A percentile compares a stretch with the other conserved stretches of the same genome.
Evolutionary conservation across 2,888 invertebrate genomes (phyloP).

Genomic region (Pandemis corylana): DNA sequence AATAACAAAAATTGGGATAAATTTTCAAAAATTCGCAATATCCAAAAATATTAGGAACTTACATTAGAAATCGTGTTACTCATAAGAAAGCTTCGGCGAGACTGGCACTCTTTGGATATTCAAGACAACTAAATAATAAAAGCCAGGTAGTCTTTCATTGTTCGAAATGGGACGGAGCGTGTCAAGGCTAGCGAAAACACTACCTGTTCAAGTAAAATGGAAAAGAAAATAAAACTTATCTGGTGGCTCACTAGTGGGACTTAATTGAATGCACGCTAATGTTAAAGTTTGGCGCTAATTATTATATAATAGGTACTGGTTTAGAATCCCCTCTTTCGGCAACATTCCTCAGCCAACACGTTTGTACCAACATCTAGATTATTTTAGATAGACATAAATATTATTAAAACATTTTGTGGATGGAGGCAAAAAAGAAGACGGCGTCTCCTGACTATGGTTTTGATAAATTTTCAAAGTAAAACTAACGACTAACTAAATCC

Average conservation of each 20-base stretch:
- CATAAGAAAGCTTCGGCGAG: background rate
- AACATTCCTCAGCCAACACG: too few relatives aligned
- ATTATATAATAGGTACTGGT: background rate
- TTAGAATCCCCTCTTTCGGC: background rate
- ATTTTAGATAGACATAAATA: too few relatives aligned
- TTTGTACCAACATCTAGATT: too few relatives aligned
- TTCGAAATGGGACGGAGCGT: constrained; percentile 15
- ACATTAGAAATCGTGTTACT: background rate
- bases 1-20: background rate
- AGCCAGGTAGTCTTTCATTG: constrained; percentile 16
- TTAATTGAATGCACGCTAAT: background rate
- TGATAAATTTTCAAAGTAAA: too few relatives aligned
- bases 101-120: background rate
- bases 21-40: background rate
- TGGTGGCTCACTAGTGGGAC: background rate
- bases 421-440: too few relatives aligned
- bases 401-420: too few relatives aligned
- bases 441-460: too few relatives aligned
- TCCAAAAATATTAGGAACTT: background rate
- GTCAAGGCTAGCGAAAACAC: background rate
- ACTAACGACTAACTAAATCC: too few relatives aligned
- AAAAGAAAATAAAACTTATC: background rate
- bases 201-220: background rate
- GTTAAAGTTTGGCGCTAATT: background rate
- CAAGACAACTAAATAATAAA: constrained; percentile 10